Conservation (phyloP, 2,888 invertebrate species). For the Patella pellucida region DNA sequence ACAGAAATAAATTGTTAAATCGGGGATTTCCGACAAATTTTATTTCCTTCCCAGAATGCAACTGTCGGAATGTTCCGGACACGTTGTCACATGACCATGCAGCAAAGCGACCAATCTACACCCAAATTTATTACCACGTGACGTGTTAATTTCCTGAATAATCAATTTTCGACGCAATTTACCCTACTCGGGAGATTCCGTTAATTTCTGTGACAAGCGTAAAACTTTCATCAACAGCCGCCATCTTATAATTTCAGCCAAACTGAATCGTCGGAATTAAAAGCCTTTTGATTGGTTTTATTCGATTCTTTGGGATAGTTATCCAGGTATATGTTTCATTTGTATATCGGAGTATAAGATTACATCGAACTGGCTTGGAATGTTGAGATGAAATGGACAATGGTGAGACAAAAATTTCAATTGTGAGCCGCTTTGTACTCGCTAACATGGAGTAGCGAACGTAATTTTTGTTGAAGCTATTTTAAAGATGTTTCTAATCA, state of each 20-base stretch:
- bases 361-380: conserved; percentile 15
- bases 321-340: conserved; percentile 20
- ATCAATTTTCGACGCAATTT: conserved; percentile 58
- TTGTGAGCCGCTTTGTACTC: conserved; percentile 35
- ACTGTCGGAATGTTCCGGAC: neutral
- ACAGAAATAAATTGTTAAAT: too few relatives aligned
- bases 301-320: conserved; percentile 75
- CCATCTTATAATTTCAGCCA: conserved; percentile 89
- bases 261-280: conserved; percentile 75
- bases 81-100: neutral
- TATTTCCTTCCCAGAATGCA: neutral
- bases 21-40: neutral
- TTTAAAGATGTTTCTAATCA: conserved; percentile 20
- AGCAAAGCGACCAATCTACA: conserved; percentile 42
- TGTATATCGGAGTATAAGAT: conserved; percentile 27
- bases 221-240: conserved; percentile 96
- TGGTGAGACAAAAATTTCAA: conserved; percentile 23
- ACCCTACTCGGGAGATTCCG: conserved; percentile 67
- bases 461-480: conserved; percentile 22
- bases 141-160: conserved; percentile 54
- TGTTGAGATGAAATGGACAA: conserved; percentile 25
- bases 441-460: conserved; percentile 32
- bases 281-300: conserved; percentile 31
- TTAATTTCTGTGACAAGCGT: conserved; percentile 89
- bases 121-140: conserved; percentile 48